Base-by-base conservation (phyloP, 2,797 vertebrate species). In the Muraenolepis orangiensis region DNA sequence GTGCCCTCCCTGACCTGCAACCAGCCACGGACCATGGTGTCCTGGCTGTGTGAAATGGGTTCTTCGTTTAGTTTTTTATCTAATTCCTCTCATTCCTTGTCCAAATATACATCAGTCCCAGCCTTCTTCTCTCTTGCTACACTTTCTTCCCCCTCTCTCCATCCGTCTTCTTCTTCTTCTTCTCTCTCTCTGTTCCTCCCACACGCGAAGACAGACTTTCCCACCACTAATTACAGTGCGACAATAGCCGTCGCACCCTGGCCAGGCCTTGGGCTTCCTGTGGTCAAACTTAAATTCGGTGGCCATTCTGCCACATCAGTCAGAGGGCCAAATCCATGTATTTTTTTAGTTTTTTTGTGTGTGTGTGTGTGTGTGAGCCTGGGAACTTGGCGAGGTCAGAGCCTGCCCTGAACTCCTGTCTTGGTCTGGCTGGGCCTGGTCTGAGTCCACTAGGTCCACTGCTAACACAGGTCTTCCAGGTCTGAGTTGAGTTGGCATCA, bases 201-300 rank as follows among this genome's bases (percentile, higher is more conserved):
- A 38, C 34, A 28, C 76, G 66, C 69, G 71, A 29, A 20, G 61
- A 74, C 77, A 78, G 66, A 77, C 57, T 79, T 84, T 84, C 77
- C 78, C 73, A 78, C 46, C 29, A 8, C 80, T 87, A 87, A 87
- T 90, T 86, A 87, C 74, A 83, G 81, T 81, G 77, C 71, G 78
- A 84, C 77, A 77, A 78, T 78, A 80, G 74, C 71, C 61, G 76
- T 82, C 76, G 83, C 84, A 88, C 79, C 77, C 79, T 74, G 82
- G 78, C 78, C 71, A 82, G 85, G 88, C 81, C 78, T 72, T 81
- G 82, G 79, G 87, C 85, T 84, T 87, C 82, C 85, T 85, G 79
- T 79, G 85, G 90, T 87, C 76, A 79, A 76, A 82, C 20, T 79
- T 85, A 87, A 87, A 84, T 82, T 72, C 73, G 71, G 85, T 72